phyloP scores from a whole-genome alignment of 2,113 vertebrate species.

The Lampris incognitus region DNA sequence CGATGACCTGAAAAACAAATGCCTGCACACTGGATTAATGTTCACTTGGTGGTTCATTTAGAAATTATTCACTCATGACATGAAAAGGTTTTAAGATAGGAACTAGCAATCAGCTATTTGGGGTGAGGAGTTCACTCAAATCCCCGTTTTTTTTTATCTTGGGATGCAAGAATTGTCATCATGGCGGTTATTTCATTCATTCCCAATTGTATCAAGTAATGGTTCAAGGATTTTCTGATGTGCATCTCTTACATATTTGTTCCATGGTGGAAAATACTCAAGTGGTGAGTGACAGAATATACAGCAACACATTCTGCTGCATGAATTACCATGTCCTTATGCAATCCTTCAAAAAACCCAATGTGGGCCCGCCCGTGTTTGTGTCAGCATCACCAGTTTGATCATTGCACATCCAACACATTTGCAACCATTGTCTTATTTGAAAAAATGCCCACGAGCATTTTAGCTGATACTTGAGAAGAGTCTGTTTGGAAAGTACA shows the following conservation, averaged over 20 bases:
- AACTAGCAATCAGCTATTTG: too few relatives aligned
- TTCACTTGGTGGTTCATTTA: not conserved
- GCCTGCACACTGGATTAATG: not conserved
- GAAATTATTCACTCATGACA: not conserved
- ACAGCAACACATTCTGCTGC: slow-evolving; percentile 26
- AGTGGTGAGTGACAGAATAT: slow-evolving; percentile 10
- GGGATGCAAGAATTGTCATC: too few relatives aligned
- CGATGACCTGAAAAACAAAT: not conserved
- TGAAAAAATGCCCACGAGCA: not conserved
- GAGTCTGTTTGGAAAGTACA: too few relatives aligned
- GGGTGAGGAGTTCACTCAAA: too few relatives aligned
- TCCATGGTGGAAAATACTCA: not conserved
- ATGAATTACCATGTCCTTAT: slow-evolving; percentile 12
- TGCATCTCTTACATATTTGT: not conserved
- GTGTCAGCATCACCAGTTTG: slow-evolving; percentile 16
- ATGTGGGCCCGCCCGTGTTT: slow-evolving; percentile 55
- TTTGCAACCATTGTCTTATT: not conserved
- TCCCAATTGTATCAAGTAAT: not conserved
- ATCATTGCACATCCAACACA: slow-evolving; percentile 20
- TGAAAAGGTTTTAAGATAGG: not conserved
- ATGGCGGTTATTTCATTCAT: too few relatives aligned
- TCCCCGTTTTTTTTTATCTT: too few relatives aligned
- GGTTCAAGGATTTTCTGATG: too few relatives aligned
- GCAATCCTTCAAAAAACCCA: slow-evolving; percentile 36
- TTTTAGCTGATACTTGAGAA: not conserved